A percentile compares a stretch with the other conserved stretches of the same genome.
These are phyloP conservation scores for Lottia scabra DNA, from an alignment of 2,888 invertebrate species.

Conservation along the genomic window DNA sequence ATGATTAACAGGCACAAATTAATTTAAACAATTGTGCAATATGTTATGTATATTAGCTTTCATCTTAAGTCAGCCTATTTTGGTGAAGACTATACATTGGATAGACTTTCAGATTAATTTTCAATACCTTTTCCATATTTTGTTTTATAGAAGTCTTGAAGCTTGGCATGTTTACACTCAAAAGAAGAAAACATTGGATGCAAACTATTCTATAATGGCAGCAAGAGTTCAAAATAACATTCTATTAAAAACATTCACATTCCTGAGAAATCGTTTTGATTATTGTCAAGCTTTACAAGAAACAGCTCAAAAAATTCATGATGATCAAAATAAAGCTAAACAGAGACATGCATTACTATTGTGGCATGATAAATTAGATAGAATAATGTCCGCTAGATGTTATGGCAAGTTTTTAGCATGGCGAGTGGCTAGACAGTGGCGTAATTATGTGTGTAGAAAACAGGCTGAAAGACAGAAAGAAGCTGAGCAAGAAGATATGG, in stretches of 20 bases:
- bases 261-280: conserved; percentile 42
- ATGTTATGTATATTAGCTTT: too few species aligned
- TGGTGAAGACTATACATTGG: too few species aligned
- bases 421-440: conserved; percentile 43
- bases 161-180: conserved; percentile 46
- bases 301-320: conserved; percentile 38
- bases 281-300: conserved; percentile 48
- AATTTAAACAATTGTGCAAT: too few species aligned
- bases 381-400: conserved; percentile 45
- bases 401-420: conserved; percentile 47
- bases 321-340: conserved; percentile 34
- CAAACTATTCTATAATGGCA: conserved; percentile 38
- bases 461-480: conserved; percentile 41
- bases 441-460: conserved; percentile 36
- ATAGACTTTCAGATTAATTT: too few species aligned
- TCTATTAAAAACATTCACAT: conserved; percentile 38
- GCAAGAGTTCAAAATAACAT: conserved; percentile 34
- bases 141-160: conserved; percentile 43
- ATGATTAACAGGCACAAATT: too few species aligned
- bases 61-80: too few species aligned
- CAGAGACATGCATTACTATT: conserved; percentile 35
- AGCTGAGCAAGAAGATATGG: conserved; percentile 39
- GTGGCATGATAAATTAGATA: conserved; percentile 46
- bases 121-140: not conserved
- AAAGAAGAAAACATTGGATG: conserved; percentile 38